Conservation (phyloP, 2,888 invertebrate genomes). For the Melitaea athalia region DNA sequence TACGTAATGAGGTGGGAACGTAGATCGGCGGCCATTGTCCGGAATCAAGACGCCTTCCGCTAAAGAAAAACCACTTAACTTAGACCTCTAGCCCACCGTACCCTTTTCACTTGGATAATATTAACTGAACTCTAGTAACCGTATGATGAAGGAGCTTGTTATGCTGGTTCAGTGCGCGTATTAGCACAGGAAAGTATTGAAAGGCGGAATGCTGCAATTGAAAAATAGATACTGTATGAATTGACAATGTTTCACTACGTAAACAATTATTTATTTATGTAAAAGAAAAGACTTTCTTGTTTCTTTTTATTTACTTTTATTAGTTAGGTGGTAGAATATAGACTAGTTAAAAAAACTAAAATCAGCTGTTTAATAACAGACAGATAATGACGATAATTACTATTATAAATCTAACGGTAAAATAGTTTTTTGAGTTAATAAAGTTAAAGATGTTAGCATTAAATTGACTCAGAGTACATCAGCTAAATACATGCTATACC, state of each 20-base stretch:
- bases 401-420: too few relatives aligned
- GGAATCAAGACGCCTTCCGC: conserved; percentile 72
- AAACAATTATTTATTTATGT: conserved; percentile 1
- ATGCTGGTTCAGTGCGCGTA: conserved; percentile 55
- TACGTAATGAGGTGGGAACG: conserved; percentile 78
- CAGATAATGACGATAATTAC: too few relatives aligned
- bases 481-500: too few relatives aligned
- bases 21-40: conserved; percentile 78
- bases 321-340: too few relatives aligned
- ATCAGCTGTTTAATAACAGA: too few relatives aligned
- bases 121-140: conserved; percentile 44
- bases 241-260: conserved; percentile 19
- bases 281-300: neutral
- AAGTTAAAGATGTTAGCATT: too few relatives aligned
- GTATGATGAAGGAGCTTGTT: conserved; percentile 51
- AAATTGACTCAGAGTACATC: too few relatives aligned
- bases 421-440: too few relatives aligned
- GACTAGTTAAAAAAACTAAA: too few relatives aligned
- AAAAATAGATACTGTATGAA: conserved; percentile 75
- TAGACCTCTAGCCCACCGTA: conserved; percentile 59
- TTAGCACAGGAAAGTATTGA: conserved; percentile 77
- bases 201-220: conserved; percentile 76
- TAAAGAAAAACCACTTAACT: conserved; percentile 56
- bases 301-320: too few relatives aligned
- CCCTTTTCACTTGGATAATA: conserved; percentile 52